A percentile compares a stretch with the other conserved stretches of the same genome.
phyloP scores from a whole-genome alignment of 2,888 invertebrate genomes.

The Lampropteryx suffumata region DNA sequence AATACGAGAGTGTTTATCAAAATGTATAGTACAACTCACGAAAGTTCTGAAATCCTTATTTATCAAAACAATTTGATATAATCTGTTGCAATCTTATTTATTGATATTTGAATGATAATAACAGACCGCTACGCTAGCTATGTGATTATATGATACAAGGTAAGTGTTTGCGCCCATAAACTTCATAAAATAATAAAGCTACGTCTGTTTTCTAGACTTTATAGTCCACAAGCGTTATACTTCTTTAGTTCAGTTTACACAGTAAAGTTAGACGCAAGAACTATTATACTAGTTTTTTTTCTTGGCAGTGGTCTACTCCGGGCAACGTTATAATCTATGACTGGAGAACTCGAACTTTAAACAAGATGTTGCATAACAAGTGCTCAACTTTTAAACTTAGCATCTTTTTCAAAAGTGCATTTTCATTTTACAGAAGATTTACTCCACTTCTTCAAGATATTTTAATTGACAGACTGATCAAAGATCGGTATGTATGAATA shows the following conservation, averaged over 20 bases:
- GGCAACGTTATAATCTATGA: conserved; percentile 32
- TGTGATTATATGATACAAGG: too few species aligned
- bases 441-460: conserved; percentile 4
- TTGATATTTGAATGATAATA: too few species aligned
- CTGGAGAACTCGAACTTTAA: conserved; percentile 42
- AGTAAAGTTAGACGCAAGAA: background rate
- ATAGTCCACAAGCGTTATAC: background rate
- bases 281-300: conserved; percentile 2
- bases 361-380: conserved; percentile 47
- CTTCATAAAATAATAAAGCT: too few species aligned
- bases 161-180: too few species aligned
- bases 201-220: background rate
- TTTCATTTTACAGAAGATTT: conserved; percentile 5
- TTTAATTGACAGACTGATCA: background rate
- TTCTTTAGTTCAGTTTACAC: background rate
- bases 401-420: conserved; percentile 12
- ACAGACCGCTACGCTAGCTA: too few species aligned
- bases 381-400: conserved; percentile 33
- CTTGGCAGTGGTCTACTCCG: conserved; percentile 4
- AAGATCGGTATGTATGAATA: too few species aligned
- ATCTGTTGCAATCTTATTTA: too few species aligned
- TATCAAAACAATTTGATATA: too few species aligned
- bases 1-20: too few species aligned
- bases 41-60: too few species aligned
- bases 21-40: too few species aligned